phyloP scores from a whole-genome alignment of 2,888 invertebrate genomes.

The Drosophila aldrichi region DNA sequence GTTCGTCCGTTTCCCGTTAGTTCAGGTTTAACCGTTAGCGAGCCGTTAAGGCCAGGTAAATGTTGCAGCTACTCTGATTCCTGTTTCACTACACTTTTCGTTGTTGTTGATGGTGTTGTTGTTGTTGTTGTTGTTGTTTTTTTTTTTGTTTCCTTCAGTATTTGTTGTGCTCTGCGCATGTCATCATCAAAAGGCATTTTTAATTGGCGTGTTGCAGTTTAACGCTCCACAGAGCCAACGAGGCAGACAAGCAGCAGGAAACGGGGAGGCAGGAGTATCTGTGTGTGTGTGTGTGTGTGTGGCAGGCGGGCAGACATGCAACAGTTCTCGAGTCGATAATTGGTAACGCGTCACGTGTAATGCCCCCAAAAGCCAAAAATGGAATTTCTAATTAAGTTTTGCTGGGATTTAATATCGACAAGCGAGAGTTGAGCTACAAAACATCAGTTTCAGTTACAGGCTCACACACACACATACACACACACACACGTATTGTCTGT shows the following conservation, averaged over 20 bases:
- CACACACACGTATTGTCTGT: conserved; percentile 8
- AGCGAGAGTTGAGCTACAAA: conserved; percentile 44
- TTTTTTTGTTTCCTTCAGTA: too few relatives aligned
- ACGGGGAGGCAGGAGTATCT: neutral
- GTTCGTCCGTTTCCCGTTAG: conserved; percentile 48
- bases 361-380: conserved; percentile 83
- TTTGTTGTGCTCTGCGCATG: conserved; percentile 27
- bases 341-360: conserved; percentile 82
- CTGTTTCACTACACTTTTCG: conserved; percentile 11
- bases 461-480: conserved; percentile 19
- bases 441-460: conserved; percentile 57
- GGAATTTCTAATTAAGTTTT: conserved; percentile 84
- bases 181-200: conserved; percentile 75
- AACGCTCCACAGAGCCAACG: conserved; percentile 37
- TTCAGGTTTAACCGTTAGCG: conserved; percentile 42
- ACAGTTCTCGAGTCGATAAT: conserved; percentile 80
- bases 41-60: conserved; percentile 61
- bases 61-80: conserved; percentile 52
- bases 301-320: conserved; percentile 45
- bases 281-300: neutral
- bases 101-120: neutral
- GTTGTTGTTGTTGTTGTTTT: neutral
- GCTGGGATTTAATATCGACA: conserved; percentile 81
- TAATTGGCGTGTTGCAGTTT: conserved; percentile 73
- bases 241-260: neutral